Percentiles rank a stretch among this genome's conserved stretches.
These are phyloP conservation scores for Cyprinella venusta DNA, from an alignment of 2,797 vertebrate genomes.

Conservation along the genomic window DNA sequence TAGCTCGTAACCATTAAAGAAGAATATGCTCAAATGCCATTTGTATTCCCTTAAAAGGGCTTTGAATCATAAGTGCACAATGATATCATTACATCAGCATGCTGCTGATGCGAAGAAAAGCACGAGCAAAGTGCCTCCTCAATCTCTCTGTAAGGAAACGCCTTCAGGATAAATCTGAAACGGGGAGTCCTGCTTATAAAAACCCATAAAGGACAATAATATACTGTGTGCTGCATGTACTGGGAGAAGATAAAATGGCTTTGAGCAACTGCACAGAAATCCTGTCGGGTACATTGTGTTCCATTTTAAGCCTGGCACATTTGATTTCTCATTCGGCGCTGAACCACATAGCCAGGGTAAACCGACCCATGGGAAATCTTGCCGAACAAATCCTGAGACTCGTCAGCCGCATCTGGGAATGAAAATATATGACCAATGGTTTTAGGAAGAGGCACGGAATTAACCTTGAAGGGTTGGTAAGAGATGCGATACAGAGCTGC, in stretches of 20 bases:
- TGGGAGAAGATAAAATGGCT: conserved; percentile 36
- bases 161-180: conserved; percentile 16
- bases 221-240: conserved; percentile 8
- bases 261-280: conserved; percentile 35
- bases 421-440: conserved; percentile 13
- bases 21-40: neutral
- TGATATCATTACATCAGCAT: conserved; percentile 5
- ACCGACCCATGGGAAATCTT: conserved; percentile 40
- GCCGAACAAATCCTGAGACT: conserved; percentile 27
- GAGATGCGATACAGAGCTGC: conserved; percentile 15
- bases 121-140: neutral
- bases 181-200: conserved; percentile 22
- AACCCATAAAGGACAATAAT: conserved; percentile 16
- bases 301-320: conserved; percentile 46
- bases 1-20: neutral
- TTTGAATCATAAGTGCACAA: neutral
- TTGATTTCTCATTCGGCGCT: conserved; percentile 40
- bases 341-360: conserved; percentile 36
- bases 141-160: conserved; percentile 4
- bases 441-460: conserved; percentile 18
- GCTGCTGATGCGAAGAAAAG: neutral
- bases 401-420: conserved; percentile 25
- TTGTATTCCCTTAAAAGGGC: neutral
- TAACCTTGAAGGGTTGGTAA: conserved; percentile 48
- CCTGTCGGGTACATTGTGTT: conserved; percentile 45